Conservation (phyloP, 2,888 invertebrate genomes). For the Omphaloscelis lunosa region DNA sequence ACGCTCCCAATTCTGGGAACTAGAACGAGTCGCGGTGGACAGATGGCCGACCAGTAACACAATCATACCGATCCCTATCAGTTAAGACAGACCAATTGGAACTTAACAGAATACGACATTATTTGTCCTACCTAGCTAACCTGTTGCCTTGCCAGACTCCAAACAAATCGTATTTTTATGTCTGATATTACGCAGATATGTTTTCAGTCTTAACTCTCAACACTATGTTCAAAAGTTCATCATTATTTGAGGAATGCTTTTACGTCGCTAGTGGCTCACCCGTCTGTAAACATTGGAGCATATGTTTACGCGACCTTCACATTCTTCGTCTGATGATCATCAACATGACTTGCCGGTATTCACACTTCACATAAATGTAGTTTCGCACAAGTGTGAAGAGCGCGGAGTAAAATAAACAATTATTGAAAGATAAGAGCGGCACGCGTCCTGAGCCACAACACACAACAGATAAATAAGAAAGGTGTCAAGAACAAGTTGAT, state of each 20-base stretch:
- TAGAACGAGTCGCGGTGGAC: slow-evolving; percentile 48
- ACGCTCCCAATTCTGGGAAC: slow-evolving; percentile 55
- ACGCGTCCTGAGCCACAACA: slow-evolving; percentile 33
- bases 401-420: slow-evolving; percentile 22
- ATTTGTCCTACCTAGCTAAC: slow-evolving; percentile 7
- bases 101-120: slow-evolving; percentile 7
- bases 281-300: slow-evolving; percentile 23
- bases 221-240: slow-evolving; percentile 6
- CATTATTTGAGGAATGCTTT: slow-evolving; percentile 39
- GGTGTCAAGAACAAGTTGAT: slow-evolving; percentile 48
- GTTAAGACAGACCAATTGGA: slow-evolving; percentile 12
- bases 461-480: slow-evolving; percentile 23
- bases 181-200: neutral
- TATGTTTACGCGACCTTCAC: slow-evolving; percentile 43
- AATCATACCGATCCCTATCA: slow-evolving; percentile 24
- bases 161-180: neutral
- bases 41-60: slow-evolving; percentile 51
- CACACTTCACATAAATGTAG: neutral
- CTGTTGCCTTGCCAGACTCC: neutral
- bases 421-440: slow-evolving; percentile 27
- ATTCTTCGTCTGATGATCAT: slow-evolving; percentile 27
- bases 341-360: slow-evolving; percentile 18
- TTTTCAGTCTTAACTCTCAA: slow-evolving; percentile 23
- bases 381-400: slow-evolving; percentile 12
- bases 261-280: slow-evolving; percentile 26